Evolutionary conservation across 2,797 vertebrate genomes (phyloP), one percentile per base, ranked within the genome.

Genomic region (Cirrhinus mrigala): DNA sequence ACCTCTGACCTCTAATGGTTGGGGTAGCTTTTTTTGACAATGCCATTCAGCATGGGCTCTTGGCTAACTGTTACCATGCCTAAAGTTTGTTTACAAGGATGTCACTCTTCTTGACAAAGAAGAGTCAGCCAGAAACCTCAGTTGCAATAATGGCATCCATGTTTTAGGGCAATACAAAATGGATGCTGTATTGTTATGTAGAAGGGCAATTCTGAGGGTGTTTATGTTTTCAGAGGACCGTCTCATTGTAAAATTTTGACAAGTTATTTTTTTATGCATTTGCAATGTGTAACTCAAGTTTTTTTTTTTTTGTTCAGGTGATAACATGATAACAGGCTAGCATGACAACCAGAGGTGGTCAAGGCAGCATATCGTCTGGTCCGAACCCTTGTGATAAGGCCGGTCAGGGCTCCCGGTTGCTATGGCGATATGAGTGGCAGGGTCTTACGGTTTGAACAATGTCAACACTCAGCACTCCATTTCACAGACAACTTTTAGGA

Each of bases 1-100:
- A 96, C 95, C 96, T 96, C 93, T 97, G 96, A 96, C 95, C 96
- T 94, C 89, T 90, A 89, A 90, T 90, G 91, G 91, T 92, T 91
- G 91, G 91, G 92, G 89, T 84, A 0, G 33, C 90, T 89, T 88
- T 87, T 87, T 88, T 86, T 92, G 94, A 94, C 90, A 93, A 95
- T 89, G 88, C 83, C 91, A 62, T 92, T 94, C 58, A 89, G 83
- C 83, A 81, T 40, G 60, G 89, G 93, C 90, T 92, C 29, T 62
- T 46, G 60, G 29, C 78, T 77, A 87, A 88, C 80, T 87, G 84
- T 88, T 87, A 86, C 86, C 87, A 87, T 89, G 77, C 91, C 74
- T 89, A 89, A 88, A 92, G 89, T 85, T 90, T 90, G 92, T 94
- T 93, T 90, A 92, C 60, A 24, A 93, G 92, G 90, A 90, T 83